Evolutionary conservation across 2,797 vertebrate species (phyloP).

Genomic region (Sebastes iracundus): DNA sequence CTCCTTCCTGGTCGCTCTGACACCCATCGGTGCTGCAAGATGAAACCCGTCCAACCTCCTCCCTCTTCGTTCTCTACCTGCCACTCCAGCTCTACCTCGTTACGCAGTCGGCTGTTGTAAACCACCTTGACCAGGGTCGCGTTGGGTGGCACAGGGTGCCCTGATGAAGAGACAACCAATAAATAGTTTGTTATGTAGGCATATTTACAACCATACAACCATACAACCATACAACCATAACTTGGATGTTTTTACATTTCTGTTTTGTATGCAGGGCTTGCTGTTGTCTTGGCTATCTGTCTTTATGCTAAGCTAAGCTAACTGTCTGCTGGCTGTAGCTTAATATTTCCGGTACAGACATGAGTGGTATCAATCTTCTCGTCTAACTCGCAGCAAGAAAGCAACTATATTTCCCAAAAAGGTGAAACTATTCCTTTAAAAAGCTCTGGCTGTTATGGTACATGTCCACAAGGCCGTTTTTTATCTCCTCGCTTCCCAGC

Average conservation of each 20-base stretch:
- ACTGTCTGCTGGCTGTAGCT: neutral
- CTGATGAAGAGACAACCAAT: constrained; percentile 62
- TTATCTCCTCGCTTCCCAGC: too few species aligned
- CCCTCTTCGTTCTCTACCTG: constrained; percentile 59
- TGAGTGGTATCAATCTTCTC: neutral
- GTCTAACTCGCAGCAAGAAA: neutral
- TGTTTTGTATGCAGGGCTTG: neutral
- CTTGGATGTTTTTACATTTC: neutral
- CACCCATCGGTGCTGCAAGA: constrained; percentile 82
- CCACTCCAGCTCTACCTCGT: constrained; percentile 91
- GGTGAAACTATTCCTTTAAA: neutral
- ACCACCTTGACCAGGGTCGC: constrained; percentile 86
- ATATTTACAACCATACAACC: neutral
- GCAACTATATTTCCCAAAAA: neutral
- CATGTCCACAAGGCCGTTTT: too few species aligned
- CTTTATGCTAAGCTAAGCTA: neutral
- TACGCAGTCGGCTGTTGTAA: constrained; percentile 83
- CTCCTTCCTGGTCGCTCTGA: constrained; percentile 34
- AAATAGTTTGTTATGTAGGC: neutral
- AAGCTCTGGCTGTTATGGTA: neutral
- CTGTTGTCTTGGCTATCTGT: neutral
- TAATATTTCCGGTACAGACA: neutral
- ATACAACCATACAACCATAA: neutral
- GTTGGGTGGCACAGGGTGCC: constrained; percentile 89
- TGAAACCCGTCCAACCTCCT: constrained; percentile 86